Evolutionary conservation across 2,888 invertebrate species (phyloP), one percentile per base, ranked within the genome.

Genomic region (Minunthozetes semirufus): DNA sequence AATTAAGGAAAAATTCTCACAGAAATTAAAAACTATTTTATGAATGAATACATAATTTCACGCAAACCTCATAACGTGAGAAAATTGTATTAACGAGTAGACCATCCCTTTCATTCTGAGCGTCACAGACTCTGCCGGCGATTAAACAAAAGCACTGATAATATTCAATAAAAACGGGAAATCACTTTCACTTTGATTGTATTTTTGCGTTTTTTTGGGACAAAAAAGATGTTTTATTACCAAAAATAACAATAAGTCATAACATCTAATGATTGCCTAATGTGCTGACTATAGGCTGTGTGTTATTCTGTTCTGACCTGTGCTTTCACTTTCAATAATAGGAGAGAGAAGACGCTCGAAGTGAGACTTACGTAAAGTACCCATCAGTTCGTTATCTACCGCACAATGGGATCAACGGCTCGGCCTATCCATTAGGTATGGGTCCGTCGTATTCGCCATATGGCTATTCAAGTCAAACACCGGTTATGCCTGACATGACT

Each of bases 321-420:
- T 33, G 33, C 33, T 33, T 33, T 33, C 33, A 33, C 33, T 8
- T 33, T 33, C 11, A 9, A 9, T 13, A 11, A 42, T 46, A 74
- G 74, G 74, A 74, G 48, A 27, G 70, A 22, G 33, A 74, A 33
- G 74, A 74, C 13, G 46, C 46, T 29, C 38, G 38, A 29, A 74
- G 38, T 33, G 74, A 70, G 29, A 73, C 73, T 5, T 71, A 71
- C 25, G 25, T 74, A 5, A 74, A 74, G 50, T 74, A 74, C 48
- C 74, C 74, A 42, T 74, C 74, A 9, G 70, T 74, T 1, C 68
- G 74, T 9, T 74, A 66, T 73, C 63, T 68, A 11, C 73, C 73
- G n/a, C 33, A 33, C 42, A 59, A 59, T 38, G 19, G 63, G 22
- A 50, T 42, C 42, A 42, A 42, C 42, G 42, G 42, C 42, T 42